Evolutionary conservation across 2,888 invertebrate species (phyloP), one percentile per base, ranked within the genome.

Genomic region (Seira musarum): DNA sequence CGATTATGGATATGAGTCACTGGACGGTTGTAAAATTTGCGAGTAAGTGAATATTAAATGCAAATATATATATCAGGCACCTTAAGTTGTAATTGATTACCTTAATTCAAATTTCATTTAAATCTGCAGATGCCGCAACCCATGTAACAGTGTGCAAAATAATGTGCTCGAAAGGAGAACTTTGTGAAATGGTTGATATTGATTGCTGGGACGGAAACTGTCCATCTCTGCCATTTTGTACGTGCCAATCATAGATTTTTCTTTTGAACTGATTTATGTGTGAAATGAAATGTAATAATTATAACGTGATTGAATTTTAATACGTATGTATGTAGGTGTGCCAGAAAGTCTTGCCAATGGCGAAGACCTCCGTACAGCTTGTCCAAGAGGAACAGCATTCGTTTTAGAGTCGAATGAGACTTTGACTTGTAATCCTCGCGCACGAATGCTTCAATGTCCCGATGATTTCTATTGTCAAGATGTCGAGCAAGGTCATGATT

Each of bases 121-220:
- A 10, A 65, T 10, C n/a, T 64, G n/a, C 17, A 83, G 83, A 79
- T 96, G 96, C 87, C 91, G 95, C 1, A 94, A 95, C 89, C 95
- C 95, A 0, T 96, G 96, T 88, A 91, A 92, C 67, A 91, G 91
- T 0, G 92, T 94, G 0, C 63, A 69, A n/a, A n/a, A 88, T 89
- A 0, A 94, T 94, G 83, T 89, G 90, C 10, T 90, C 91, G 0
- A 90, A 91, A 0, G 93, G 92, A 67, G 92, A 94, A 83, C 92
- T 93, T 70, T 84, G 83, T 72, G 93, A 94, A 64, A 92, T 95
- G 87, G 94, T 95, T 0, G 95, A 95, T 85, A 95, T 95, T 0
- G 94, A 94, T 19, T 95, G 95, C 86, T 94, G 94, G 86, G 93
- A 93, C 25, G 94, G 95, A 73, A 95, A 95, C 87, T 96, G 96